Evolutionary conservation across 2,888 invertebrate genomes (phyloP).

Genomic region (Cantharis flavilabris): DNA sequence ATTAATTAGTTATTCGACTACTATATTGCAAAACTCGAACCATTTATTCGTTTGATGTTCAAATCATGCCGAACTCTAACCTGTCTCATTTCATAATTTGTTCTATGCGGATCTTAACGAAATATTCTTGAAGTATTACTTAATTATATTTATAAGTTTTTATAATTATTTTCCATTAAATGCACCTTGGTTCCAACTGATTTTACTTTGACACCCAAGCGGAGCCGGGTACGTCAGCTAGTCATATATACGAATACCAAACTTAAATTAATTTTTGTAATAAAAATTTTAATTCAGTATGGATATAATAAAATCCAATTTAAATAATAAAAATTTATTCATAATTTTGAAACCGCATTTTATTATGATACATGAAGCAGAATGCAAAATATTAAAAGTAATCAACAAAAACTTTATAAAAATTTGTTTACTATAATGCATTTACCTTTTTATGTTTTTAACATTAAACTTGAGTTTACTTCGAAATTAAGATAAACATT

Average conservation of each 20-base stretch:
- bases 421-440: neutral
- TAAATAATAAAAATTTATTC: neutral
- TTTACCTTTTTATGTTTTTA: conserved; percentile 6
- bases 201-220: too few relatives aligned
- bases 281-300: too few relatives aligned
- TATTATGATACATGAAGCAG: neutral
- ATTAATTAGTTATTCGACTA: neutral
- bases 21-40: neutral
- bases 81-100: neutral
- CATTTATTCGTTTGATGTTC: neutral
- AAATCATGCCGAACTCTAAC: neutral
- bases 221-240: too few relatives aligned
- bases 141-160: too few relatives aligned
- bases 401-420: neutral
- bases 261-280: too few relatives aligned
- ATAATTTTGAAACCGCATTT: neutral
- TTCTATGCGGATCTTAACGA: neutral
- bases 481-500: conserved; percentile 9
- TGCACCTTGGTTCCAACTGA: too few relatives aligned
- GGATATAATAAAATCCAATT: too few relatives aligned
- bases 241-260: too few relatives aligned
- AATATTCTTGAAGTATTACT: neutral
- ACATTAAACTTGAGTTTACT: conserved; percentile 8
- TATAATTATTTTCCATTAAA: too few relatives aligned
- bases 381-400: neutral